Percentiles rank a stretch among this genome's conserved stretches.
Evolutionary conservation across 2,888 invertebrate species (phyloP).

Genomic region (Zaprionus obscuricornis): DNA sequence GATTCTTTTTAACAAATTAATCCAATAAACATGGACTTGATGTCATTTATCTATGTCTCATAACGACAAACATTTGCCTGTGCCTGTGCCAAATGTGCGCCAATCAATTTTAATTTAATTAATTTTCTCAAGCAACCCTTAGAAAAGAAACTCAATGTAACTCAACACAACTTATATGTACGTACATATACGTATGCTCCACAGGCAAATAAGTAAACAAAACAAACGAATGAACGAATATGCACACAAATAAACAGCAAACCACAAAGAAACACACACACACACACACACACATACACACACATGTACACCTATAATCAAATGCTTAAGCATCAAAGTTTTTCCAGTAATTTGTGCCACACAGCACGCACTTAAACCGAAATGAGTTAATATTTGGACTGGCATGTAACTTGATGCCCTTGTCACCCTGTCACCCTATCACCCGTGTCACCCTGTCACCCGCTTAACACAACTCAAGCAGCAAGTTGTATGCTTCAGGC

Average conservation of each 20-base stretch:
- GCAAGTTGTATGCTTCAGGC: conserved; percentile 58
- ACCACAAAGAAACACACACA: conserved; percentile 15
- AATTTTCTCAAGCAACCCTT: conserved; percentile 49
- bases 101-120: conserved; percentile 73
- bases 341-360: conserved; percentile 62
- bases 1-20: conserved; percentile 35
- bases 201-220: conserved; percentile 13
- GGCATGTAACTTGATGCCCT: conserved; percentile 51
- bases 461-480: conserved; percentile 29
- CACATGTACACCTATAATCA: conserved; percentile 42
- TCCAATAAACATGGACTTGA: conserved; percentile 26
- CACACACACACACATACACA: conserved; percentile 9
- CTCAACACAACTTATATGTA: not conserved
- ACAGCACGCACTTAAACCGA: conserved; percentile 56
- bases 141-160: conserved; percentile 4
- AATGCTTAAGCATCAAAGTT: conserved; percentile 56
- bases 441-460: not conserved
- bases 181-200: too few relatives aligned
- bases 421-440: not conserved
- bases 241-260: conserved; percentile 4
- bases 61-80: conserved; percentile 37
- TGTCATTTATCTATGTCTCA: conserved; percentile 34
- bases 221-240: conserved; percentile 25
- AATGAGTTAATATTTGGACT: conserved; percentile 73
- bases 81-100: conserved; percentile 51